Base-by-base conservation (phyloP, 2,797 vertebrate species). In the Anguilla pacifica region DNA sequence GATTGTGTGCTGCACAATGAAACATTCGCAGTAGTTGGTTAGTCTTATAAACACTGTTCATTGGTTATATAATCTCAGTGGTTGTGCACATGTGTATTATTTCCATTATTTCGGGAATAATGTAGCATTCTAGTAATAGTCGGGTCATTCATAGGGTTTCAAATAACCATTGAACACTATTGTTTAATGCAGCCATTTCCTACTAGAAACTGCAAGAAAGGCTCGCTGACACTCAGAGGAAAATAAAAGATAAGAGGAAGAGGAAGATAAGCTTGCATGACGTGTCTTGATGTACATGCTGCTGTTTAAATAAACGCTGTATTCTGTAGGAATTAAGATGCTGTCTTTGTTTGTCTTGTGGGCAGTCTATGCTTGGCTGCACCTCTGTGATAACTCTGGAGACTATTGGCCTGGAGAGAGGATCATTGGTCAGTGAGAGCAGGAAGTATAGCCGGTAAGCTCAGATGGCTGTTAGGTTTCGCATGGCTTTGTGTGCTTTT, bases 331-430 rank as follows among this genome's bases (percentile, higher is more conserved):
- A 22, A 51, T 25, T 51, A 7, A 67, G 22, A 67, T 22, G 15
- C 67, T 46, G 74, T 59, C 64, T 55, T 70, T 85, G 49, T 88
- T 88, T 84, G 64, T 59, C 43, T 88, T 85, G 67, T 85, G 83
- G 87, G 67, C 67, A 61, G 87, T 59, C 64, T 87, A 59, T 35
- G 70, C 61, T 22, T 83, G 22, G 57, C 86, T 31, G n/a, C 11
- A 17, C 59, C 61, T 83, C 57, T 4, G 15, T 67, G 72, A 5
- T 86, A 39, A 79, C 72, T 53, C 72, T 35, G 39, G 46, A 87
- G 67, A n/a, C 67, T 53, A 6, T 84, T 81, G 19, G 39, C 19
- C 39, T 22, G 82, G 35, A 81, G 19, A 43, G 46, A 43, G 82
- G 25, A 25, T 19, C 67, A 6, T 72, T 17, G 49, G 39, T 87